phyloP scores from a whole-genome alignment of 2,113 vertebrate species.

The Leucoraja erinaceus region DNA sequence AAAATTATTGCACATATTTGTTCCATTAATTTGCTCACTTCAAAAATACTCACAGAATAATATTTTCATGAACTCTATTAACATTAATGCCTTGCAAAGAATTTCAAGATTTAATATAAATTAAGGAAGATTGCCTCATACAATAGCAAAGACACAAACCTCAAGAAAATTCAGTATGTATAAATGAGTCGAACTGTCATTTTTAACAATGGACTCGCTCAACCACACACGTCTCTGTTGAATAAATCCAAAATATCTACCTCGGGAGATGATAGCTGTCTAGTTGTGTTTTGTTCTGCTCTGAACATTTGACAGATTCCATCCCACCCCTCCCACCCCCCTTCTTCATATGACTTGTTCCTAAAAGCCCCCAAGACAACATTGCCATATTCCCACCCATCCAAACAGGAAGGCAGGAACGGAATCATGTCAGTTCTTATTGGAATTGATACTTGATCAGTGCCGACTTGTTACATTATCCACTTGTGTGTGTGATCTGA shows the following conservation, averaged over 20 bases:
- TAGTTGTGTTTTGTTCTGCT: not conserved
- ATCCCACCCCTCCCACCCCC: too few relatives aligned
- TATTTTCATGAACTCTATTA: not conserved
- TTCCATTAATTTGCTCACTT: not conserved
- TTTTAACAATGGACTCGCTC: not conserved
- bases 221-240: not conserved
- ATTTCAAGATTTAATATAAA: not conserved
- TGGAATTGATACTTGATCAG: not conserved
- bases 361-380: not conserved
- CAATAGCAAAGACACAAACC: not conserved
- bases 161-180: not conserved
- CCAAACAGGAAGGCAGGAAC: not conserved
- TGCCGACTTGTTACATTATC: slow-evolving; percentile 15
- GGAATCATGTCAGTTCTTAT: slow-evolving; percentile 4
- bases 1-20: not conserved
- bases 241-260: slow-evolving; percentile 23
- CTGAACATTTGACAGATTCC: slow-evolving; percentile 12
- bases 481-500: not conserved
- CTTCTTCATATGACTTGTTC: not conserved
- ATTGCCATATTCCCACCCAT: not conserved
- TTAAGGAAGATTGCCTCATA: not conserved
- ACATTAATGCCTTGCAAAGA: not conserved
- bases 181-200: slow-evolving; percentile 26
- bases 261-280: slow-evolving; percentile 3
- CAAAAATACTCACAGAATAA: slow-evolving; percentile 1